Percentiles rank a stretch among this genome's conserved stretches.
Evolutionary conservation across 1,140 invertebrate species (phyloP).

Genomic region (Polypedilum vanderplanki): DNA sequence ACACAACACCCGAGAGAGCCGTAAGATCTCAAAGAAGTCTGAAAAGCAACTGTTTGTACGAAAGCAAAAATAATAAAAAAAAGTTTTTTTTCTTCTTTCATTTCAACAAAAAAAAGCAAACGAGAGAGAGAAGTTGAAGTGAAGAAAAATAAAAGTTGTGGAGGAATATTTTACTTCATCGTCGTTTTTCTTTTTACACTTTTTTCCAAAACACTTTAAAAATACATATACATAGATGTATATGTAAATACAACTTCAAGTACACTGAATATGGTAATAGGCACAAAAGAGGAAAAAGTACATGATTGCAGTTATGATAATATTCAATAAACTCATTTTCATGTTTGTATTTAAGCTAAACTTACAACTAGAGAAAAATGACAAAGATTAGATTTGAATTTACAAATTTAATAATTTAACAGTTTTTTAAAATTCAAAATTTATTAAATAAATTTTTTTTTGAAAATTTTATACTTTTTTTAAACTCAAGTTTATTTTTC

Average conservation of each 20-base stretch:
- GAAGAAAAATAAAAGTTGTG: conserved; percentile 19
- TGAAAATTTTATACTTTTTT: no score
- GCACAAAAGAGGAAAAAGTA: not conserved
- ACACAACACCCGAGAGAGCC: conserved; percentile 16
- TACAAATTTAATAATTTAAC: no score
- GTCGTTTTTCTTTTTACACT: no score
- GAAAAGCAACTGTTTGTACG: conserved; percentile 23
- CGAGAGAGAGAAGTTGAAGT: not conserved
- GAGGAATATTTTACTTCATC: not conserved
- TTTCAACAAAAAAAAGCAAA: not conserved
- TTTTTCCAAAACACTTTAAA: not conserved
- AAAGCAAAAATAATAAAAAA: conserved; percentile 17
- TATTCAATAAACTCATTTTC: not conserved
- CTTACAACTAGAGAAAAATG: no score
- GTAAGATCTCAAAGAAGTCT: conserved; percentile 28
- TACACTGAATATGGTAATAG: not conserved
- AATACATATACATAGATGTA: not conserved
- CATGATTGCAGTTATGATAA: not conserved
- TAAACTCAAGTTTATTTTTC: no score
- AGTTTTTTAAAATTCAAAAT: no score
- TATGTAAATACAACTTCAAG: not conserved
- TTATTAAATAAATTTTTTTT: no score
- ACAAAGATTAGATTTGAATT: no score
- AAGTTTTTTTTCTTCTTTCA: not conserved
- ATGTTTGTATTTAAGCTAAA: no score